phyloP scores from a whole-genome alignment of 1,140 invertebrate genomes.

The Conus betulinus region DNA sequence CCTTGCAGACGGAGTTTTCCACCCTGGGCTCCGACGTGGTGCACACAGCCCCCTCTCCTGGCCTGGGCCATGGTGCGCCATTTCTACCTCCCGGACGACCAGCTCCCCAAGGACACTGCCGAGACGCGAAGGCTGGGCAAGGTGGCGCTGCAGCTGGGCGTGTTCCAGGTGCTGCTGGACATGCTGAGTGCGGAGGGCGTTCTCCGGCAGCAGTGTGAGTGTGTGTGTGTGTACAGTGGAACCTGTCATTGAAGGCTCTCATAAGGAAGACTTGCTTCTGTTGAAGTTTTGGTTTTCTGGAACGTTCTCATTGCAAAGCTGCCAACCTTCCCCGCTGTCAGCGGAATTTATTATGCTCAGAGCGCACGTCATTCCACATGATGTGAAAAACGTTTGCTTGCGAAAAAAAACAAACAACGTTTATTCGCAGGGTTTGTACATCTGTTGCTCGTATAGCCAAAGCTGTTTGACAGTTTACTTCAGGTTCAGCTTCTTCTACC shows the following conservation, averaged over 20 bases:
- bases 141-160: constrained; percentile 69
- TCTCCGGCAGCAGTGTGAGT: constrained; percentile 67
- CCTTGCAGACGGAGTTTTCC: constrained; percentile 48
- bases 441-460: too few relatives aligned
- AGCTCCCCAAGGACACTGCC: background rate
- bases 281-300: background rate
- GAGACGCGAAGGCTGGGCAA: constrained; percentile 65
- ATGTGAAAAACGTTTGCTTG: too few relatives aligned
- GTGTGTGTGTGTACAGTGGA: background rate
- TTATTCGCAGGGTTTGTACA: too few relatives aligned
- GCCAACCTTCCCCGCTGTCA: too few relatives aligned
- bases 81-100: constrained; percentile 33
- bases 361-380: too few relatives aligned
- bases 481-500: too few relatives aligned
- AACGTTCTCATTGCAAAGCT: too few relatives aligned
- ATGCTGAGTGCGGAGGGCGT: constrained; percentile 62
- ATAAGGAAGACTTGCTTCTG: background rate
- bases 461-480: too few relatives aligned
- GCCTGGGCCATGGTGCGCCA: constrained; percentile 72
- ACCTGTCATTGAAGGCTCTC: too few relatives aligned
- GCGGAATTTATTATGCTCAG: too few relatives aligned
- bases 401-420: too few relatives aligned
- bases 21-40: constrained; percentile 57
- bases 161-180: constrained; percentile 69
- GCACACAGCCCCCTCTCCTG: constrained; percentile 75